A percentile compares a stretch with the other conserved stretches of the same genome.
Evolutionary conservation across 2,113 vertebrate genomes (phyloP).

Genomic region (Tylochromis polylepis): DNA sequence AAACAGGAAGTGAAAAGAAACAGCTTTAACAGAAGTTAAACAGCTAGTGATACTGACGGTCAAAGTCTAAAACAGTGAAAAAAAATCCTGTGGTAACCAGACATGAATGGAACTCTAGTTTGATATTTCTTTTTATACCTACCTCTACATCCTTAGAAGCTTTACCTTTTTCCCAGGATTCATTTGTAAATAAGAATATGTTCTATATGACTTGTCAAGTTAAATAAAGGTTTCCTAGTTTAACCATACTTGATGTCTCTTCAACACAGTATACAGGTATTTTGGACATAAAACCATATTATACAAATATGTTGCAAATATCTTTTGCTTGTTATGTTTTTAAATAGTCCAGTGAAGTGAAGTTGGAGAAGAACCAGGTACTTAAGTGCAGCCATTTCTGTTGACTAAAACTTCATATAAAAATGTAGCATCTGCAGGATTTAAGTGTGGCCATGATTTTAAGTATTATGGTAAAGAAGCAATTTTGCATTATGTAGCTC

Average conservation of each 20-base stretch:
- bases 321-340: not conserved
- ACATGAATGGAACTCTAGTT: not conserved
- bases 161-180: not conserved
- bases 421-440: not conserved
- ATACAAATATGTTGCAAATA: not conserved
- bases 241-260: not conserved
- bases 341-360: too few relatives aligned
- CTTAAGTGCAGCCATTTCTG: accelerated
- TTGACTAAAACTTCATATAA: not conserved
- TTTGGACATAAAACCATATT: not conserved
- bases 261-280: not conserved
- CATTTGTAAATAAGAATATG: not conserved
- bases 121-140: not conserved
- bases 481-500: not conserved
- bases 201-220: not conserved
- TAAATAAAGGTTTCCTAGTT: not conserved
- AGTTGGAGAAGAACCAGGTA: not conserved
- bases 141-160: not conserved
- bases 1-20: not conserved
- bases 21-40: too few relatives aligned
- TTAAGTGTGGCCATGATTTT: not conserved
- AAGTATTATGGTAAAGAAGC: not conserved
- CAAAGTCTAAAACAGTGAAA: not conserved
- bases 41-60: not conserved
- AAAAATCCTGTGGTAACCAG: not conserved